Evolutionary conservation across 1,140 invertebrate genomes (phyloP).

Genomic region (Hypsibius dujardini): DNA sequence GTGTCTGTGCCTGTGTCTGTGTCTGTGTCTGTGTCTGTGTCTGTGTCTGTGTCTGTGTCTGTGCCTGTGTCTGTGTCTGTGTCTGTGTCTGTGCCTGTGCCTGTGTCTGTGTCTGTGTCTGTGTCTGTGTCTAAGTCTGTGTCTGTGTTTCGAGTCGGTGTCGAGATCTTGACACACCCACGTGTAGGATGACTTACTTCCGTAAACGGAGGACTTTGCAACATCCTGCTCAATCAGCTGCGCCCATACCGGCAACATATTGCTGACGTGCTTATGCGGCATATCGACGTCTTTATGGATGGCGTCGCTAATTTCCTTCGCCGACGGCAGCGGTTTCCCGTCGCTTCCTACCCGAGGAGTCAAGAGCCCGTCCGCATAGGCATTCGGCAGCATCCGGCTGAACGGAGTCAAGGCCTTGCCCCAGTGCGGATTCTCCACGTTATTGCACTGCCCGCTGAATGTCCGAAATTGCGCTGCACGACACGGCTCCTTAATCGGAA

Average conservation of each 20-base stretch:
- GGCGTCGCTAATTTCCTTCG: neutral
- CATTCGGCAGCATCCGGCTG: conserved; percentile 37
- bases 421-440: conserved; percentile 48
- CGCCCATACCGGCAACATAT: neutral
- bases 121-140: no score
- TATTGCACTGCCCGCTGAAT: conserved; percentile 69
- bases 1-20: no score
- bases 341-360: neutral
- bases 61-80: no score
- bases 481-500: no score
- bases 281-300: conserved; percentile 3
- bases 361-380: conserved; percentile 37
- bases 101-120: no score
- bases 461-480: conserved; percentile 33
- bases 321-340: neutral
- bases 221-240: conserved; percentile 9
- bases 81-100: no score
- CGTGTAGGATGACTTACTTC: no score
- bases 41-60: no score
- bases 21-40: no score
- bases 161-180: no score
- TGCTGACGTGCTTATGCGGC: conserved; percentile 3
- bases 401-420: conserved; percentile 50
- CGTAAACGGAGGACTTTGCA: neutral
- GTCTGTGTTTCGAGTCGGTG: no score